These are phyloP conservation scores for Galeopsomyia nigrocyanea DNA, from an alignment of 2,888 invertebrate species.

Conservation along the genomic window DNA sequence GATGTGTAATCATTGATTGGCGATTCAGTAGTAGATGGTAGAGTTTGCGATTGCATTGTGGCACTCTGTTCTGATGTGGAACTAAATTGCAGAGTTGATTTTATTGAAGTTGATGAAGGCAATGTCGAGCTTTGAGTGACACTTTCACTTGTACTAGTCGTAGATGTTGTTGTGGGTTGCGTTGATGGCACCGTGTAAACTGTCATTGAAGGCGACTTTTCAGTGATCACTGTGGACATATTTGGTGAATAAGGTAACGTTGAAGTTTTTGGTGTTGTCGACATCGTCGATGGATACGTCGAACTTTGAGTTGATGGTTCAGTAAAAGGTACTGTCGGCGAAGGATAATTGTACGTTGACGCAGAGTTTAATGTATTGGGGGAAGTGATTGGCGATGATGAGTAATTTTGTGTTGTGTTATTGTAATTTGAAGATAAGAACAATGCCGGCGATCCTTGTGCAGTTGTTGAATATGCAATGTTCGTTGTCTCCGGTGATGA, in stretches of 20 bases:
- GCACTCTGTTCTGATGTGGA: too few relatives aligned
- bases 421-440: conserved; percentile 7
- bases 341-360: conserved; percentile 22
- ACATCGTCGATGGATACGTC: not conserved
- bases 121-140: not conserved
- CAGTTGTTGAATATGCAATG: not conserved
- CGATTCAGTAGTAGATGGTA: too few relatives aligned
- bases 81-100: not conserved
- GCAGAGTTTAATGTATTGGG: not conserved
- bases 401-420: not conserved
- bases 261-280: not conserved
- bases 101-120: not conserved
- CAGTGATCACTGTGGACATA: too few relatives aligned
- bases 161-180: too few relatives aligned
- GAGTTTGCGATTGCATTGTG: too few relatives aligned
- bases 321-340: conserved; percentile 20
- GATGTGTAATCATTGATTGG: too few relatives aligned
- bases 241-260: too few relatives aligned
- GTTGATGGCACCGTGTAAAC: too few relatives aligned
- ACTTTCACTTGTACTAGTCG: too few relatives aligned
- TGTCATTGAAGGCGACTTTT: too few relatives aligned
- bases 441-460: not conserved
- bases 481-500: conserved; percentile 8
- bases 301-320: not conserved
- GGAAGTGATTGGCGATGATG: not conserved